Conservation (phyloP, 2,113 vertebrate genomes). For the Lycocorax pyrrhopterus region DNA sequence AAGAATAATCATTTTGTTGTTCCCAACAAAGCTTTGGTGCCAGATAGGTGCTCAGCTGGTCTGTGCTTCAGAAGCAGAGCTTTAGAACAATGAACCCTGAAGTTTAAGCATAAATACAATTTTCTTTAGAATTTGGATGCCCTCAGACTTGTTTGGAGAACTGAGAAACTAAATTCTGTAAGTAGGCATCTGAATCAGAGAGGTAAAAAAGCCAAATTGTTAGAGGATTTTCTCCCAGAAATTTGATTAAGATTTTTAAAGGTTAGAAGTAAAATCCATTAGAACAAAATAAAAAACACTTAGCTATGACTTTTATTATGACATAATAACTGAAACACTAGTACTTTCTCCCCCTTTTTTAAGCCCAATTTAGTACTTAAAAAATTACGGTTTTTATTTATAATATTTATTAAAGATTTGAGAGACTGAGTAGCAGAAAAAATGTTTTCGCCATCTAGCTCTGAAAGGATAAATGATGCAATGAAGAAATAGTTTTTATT, state of each 20-base stretch:
- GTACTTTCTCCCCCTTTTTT: background rate
- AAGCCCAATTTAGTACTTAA: background rate
- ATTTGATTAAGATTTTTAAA: background rate
- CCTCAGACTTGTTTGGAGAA: background rate
- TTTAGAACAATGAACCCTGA: background rate
- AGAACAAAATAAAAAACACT: background rate
- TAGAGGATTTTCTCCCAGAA: background rate
- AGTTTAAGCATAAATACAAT: background rate
- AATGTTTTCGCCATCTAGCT: background rate
- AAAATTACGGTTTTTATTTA: rapidly evolving
- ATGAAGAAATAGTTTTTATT: background rate
- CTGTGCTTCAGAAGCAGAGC: background rate
- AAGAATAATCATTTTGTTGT: background rate
- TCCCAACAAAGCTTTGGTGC: background rate
- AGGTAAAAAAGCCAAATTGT: background rate
- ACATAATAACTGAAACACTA: background rate
- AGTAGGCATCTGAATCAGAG: background rate
- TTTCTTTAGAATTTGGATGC: background rate
- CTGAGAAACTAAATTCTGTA: background rate
- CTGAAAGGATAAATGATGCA: background rate
- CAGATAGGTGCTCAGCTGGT: background rate
- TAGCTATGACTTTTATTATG: background rate
- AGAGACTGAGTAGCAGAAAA: background rate
- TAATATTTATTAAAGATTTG: background rate
- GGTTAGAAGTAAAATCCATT: background rate